A percentile compares a stretch with the other conserved stretches of the same genome.
Conservation (phyloP, 2,888 invertebrate genomes). For the Ochropleura plecta region DNA sequence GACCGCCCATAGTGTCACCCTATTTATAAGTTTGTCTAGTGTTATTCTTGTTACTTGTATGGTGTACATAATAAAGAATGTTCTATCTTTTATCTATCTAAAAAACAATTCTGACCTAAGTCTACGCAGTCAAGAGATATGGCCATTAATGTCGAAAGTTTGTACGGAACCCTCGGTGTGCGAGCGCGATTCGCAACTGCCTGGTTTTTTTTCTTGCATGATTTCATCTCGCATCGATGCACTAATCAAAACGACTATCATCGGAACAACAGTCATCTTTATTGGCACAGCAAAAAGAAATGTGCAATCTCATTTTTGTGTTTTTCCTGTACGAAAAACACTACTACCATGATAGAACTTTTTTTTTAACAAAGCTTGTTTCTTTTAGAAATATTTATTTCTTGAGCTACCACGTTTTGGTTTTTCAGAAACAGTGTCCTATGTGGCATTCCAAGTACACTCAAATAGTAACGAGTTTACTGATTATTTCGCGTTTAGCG, state of each 20-base stretch:
- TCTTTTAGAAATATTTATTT: background rate
- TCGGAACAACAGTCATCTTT: background rate
- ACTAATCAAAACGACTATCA: background rate
- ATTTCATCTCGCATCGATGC: background rate
- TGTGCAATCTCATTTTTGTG: background rate
- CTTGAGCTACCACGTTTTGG: background rate
- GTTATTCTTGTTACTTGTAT: too few relatives aligned
- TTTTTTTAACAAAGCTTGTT: background rate
- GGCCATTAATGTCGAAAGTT: too few relatives aligned
- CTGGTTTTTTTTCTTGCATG: background rate
- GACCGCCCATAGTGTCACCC: too few relatives aligned
- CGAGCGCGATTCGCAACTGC: too few relatives aligned
- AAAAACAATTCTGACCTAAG: too few relatives aligned
- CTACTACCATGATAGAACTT: too few relatives aligned
- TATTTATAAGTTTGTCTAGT: too few relatives aligned
- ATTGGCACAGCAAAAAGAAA: background rate
- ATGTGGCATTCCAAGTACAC: slow-evolving; percentile 54
- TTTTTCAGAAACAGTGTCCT: background rate
- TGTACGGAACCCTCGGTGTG: too few relatives aligned
- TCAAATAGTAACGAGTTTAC: slow-evolving; percentile 18
- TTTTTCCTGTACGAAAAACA: too few relatives aligned
- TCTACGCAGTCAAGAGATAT: too few relatives aligned
- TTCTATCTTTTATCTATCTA: too few relatives aligned
- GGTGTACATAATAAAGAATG: too few relatives aligned
- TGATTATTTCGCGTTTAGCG: slow-evolving; percentile 24